Conservation (phyloP, 2,797 vertebrate species). For the Adelosebastes latens region DNA sequence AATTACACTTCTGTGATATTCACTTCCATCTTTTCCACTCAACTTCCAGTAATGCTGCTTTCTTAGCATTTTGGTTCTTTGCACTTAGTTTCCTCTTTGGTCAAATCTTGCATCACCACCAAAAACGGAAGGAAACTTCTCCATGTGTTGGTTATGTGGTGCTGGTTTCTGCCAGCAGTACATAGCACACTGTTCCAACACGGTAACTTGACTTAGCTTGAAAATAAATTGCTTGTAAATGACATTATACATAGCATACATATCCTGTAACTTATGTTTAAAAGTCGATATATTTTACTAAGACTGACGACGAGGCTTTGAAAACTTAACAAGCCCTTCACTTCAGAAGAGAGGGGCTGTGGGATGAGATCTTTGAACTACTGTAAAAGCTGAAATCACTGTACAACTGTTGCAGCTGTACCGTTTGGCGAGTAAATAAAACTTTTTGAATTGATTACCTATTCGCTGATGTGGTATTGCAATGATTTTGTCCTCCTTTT, state of each 20-base stretch:
- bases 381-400: slow-evolving; percentile 77
- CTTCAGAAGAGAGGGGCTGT: slow-evolving; percentile 40
- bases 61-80: slow-evolving; percentile 58
- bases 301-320: slow-evolving; percentile 65
- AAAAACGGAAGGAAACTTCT: slow-evolving; percentile 19
- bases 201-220: slow-evolving; percentile 12
- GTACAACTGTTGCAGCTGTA: slow-evolving; percentile 75
- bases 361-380: slow-evolving; percentile 59
- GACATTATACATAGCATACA: slow-evolving; percentile 14
- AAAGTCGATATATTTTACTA: slow-evolving; percentile 75
- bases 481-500: neutral
- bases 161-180: slow-evolving; percentile 29
- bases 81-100: slow-evolving; percentile 47
- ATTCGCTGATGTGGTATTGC: neutral
- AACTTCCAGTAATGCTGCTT: slow-evolving; percentile 54
- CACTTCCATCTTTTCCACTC: slow-evolving; percentile 25
- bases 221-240: slow-evolving; percentile 23
- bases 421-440: slow-evolving; percentile 83
- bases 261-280: slow-evolving; percentile 62
- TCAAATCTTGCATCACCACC: slow-evolving; percentile 15
- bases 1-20: neutral
- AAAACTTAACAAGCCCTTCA: slow-evolving; percentile 56
- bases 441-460: slow-evolving; percentile 53
- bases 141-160: slow-evolving; percentile 14
- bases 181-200: slow-evolving; percentile 10